Evolutionary conservation across 2,888 invertebrate genomes (phyloP), one percentile per base, ranked within the genome.

Genomic region (Diploptera punctata): DNA sequence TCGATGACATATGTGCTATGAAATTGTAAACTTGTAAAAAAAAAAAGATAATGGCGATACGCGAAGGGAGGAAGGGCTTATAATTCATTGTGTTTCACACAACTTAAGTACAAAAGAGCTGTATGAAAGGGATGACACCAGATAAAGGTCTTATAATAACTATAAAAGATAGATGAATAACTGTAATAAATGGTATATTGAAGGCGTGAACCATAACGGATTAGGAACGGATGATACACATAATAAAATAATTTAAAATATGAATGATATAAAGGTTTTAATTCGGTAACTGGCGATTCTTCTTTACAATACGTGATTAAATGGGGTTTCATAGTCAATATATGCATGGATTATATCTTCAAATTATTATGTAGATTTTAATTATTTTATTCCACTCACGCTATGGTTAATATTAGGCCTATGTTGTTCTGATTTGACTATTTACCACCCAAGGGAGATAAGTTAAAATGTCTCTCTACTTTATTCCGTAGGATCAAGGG

Each of bases 191-290:
- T 62, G 38, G 16, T 43, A 18, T 21, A 4, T 31, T 13, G 47
- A 19, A 24, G 18, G 65, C 65, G 44, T 65, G 57, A 57, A 57
- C 57, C 57, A 31, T 57, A 57, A 10, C 57, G 26, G 57, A 57
- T 57, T 29, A 57, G 3, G 26, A 29, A 16, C 57, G 57, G 31
- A 26, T 24, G 57, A 57, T 24, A 29, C 29, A 16, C 57, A 54
- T 57, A 57, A 57, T 57, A 57, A 57, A 57, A 57, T 57, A n/a
- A n/a, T n/a, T n/a, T n/a, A n/a, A n/a, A n/a, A n/a, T n/a, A 57
- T n/a, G 29, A 57, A 5, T 7, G 33, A 33, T 33, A 33, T 33
- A 10, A 33, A 33, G 33, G 33, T n/a, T n/a, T n/a, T n/a, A n/a
- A n/a, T n/a, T n/a, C n/a, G n/a, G n/a, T n/a, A n/a, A n/a, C n/a